Evolutionary conservation across 2,113 vertebrate species (phyloP), one percentile per base, ranked within the genome.

Genomic region (Coracopsis vasa): DNA sequence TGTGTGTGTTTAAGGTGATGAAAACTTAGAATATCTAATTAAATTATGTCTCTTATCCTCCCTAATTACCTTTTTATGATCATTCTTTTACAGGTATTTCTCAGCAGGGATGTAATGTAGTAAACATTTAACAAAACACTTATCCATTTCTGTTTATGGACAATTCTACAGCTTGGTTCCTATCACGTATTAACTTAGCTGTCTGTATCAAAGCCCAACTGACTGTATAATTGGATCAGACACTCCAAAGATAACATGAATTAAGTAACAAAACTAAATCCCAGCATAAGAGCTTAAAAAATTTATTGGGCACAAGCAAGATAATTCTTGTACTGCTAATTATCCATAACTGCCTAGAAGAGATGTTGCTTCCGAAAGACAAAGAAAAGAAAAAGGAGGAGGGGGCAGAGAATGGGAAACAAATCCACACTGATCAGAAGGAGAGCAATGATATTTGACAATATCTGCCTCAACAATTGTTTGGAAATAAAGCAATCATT

Each of bases 181-280:
- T 50, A 88, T 67, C 33, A 44, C 61, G 54, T 58, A 29, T 20
- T 88, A 66, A 86, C 82, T 86, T 45, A 77, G 37, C 16, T 62
- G 41, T 77, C 88, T 84, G 3, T 74, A 84, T 86, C 45, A 92
- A 91, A 95, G 47, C 61, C 56, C 80, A 91, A 16, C 17, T 86
- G 45, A 86, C 61, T 74, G 27, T 41, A 41, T 89, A 92, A 96
- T 64, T 91, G 73, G 41, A 91, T 85, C 35, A 91, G 77, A 75
- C 44, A 87, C 25, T 85, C 44, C 18, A 87, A 92, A 28, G 21
- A 72, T 45, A 92, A 61, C 7, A 67, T 23, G 72, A 72, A 90
- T 78, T 42, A 72, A 58, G 20, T 66, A 86, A 83, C 17, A 90
- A 53, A 80, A 45, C 18, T 44, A 67, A 90, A 86, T 86, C 29